Percentiles rank a stretch among this genome's conserved stretches.
phyloP scores from a whole-genome alignment of 2,888 invertebrate genomes.

The Mantis religiosa region DNA sequence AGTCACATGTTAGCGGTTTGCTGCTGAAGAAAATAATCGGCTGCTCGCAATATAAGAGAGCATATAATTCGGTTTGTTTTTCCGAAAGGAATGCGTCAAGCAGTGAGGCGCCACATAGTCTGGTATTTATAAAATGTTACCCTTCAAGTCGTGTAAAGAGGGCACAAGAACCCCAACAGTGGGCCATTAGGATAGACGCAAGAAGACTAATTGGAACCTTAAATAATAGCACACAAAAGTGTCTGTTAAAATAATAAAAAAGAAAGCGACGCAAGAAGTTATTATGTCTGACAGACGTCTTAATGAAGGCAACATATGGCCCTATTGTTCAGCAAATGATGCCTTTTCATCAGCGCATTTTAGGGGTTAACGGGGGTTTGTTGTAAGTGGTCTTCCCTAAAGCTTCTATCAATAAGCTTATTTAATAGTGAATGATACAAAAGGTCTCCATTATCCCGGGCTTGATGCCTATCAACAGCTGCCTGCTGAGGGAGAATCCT shows the following conservation, averaged over 20 bases:
- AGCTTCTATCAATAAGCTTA: neutral
- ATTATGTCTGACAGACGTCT: neutral
- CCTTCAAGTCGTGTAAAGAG: neutral
- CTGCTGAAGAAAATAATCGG: too few species aligned
- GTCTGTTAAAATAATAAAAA: neutral
- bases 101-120: neutral
- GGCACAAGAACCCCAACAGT: neutral
- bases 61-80: too few species aligned
- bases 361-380: neutral
- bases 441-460: neutral
- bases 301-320: neutral
- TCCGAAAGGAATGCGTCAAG: too few species aligned
- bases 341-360: neutral
- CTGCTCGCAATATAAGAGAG: too few species aligned
- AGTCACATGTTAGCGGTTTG: too few species aligned
- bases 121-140: neutral
- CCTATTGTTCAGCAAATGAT: neutral
- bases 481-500: neutral
- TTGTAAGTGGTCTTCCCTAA: neutral
- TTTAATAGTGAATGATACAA: neutral
- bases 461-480: neutral
- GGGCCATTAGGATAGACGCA: neutral
- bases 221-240: neutral
- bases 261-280: neutral
- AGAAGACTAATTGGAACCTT: neutral